Evolutionary conservation across 1,140 invertebrate genomes (phyloP), one percentile per base, ranked within the genome.

Genomic region (Drosophila bocqueti): DNA sequence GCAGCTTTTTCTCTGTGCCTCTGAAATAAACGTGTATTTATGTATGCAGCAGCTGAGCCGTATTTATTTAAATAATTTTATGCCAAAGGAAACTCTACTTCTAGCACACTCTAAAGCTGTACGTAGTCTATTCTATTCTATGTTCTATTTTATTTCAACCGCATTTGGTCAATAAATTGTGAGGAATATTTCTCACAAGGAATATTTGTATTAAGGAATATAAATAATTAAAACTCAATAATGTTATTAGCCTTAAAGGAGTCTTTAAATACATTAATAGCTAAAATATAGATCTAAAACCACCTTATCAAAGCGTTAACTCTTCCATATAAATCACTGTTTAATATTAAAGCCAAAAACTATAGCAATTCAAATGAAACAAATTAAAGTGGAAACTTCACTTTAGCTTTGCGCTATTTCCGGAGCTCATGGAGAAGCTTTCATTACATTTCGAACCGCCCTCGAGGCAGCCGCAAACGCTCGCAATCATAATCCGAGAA

Each of bases 401-500:
- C 34, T 55, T 38, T 24, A 55, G 16, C 36, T 29, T 21, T 9
- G 7, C 16, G 18, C 21, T 38, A 55, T 55, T 57, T 57, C 15
- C 9, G 36, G 2, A 26, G 2, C 54, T 18, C 16, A 11, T 36
- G 26, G 52, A 43, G 42, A 50, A n/a, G 15, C 42, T 55, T 59
- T 55, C 16, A 67, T 63, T 74, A 74, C 40, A 74, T 40, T 59
- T 42, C 18, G 10, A 76, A n/a, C 40, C 38, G 21, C 65, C 76
- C 74, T 76, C 72, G 61, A 26, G 54, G 49, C 63, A 68, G 26
- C 63, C 24, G 34, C 46, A 72, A 81, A 31, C 57, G 67, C 60
- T 85, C 60, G 74, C 61, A 74, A 85, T 85, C 85, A 91, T 91
- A 85, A 89, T 79, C 71, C 71, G 76, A 64, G 81, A 81, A 82